Conservation (phyloP, 2,888 invertebrate species). For the Parascotia fuliginaria region DNA sequence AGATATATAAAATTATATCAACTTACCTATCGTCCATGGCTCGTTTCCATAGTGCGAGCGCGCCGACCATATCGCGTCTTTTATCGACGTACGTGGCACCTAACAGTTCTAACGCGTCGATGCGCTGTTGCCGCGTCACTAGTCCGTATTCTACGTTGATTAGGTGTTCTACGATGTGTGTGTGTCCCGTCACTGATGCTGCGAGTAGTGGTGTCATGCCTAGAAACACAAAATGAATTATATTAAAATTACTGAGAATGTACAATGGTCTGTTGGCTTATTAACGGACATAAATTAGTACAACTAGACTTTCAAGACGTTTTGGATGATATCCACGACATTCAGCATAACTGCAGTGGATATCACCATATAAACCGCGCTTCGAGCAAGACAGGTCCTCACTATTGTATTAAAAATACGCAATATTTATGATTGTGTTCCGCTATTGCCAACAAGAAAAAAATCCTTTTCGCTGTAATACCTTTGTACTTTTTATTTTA, state of each 20-base stretch:
- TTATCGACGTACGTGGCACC: slow-evolving; percentile 99
- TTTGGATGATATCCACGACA: too few relatives aligned
- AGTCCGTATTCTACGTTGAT: slow-evolving; percentile 91
- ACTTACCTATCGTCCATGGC: slow-evolving; percentile 94
- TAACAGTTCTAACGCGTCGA: slow-evolving; percentile 95
- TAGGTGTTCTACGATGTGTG: slow-evolving; percentile 96
- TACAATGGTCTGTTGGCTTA: too few relatives aligned
- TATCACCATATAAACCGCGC: too few relatives aligned
- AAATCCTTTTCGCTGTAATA: too few relatives aligned
- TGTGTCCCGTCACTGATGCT: slow-evolving; percentile 96
- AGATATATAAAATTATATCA: not conserved
- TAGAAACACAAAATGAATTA: slow-evolving; percentile 48
- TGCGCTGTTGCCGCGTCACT: slow-evolving; percentile 91
- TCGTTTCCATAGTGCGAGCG: slow-evolving; percentile 94
- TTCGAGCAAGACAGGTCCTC: too few relatives aligned
- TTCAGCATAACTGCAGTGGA: too few relatives aligned
- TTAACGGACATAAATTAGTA: too few relatives aligned
- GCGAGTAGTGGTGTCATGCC: slow-evolving; percentile 98
- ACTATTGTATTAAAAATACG: too few relatives aligned
- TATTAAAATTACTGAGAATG: not conserved
- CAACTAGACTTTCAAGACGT: too few relatives aligned
- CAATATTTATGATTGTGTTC: too few relatives aligned
- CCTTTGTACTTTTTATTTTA: too few relatives aligned
- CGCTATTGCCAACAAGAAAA: too few relatives aligned
- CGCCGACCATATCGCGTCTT: slow-evolving; percentile 96